phyloP scores from a whole-genome alignment of 2,797 vertebrate species.

The Acanthiza pusilla region DNA sequence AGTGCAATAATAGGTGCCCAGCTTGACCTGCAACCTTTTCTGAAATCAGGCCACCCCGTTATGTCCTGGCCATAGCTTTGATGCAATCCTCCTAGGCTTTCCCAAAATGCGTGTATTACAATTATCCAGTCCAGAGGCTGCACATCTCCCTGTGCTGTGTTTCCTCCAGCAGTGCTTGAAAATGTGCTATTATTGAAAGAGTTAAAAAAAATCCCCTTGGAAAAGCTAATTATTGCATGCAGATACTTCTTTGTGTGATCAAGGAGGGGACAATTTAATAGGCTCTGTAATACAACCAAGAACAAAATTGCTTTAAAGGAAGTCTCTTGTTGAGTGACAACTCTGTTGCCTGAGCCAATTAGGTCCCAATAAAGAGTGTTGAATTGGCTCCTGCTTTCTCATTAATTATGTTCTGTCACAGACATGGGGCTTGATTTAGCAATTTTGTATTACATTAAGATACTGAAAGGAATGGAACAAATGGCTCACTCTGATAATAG shows the following conservation, averaged over 20 bases:
- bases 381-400: constrained; percentile 84
- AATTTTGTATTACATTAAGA: constrained; percentile 87
- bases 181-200: constrained; percentile 74
- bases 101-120: background rate
- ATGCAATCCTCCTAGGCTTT: constrained; percentile 6
- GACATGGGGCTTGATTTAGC: constrained; percentile 88
- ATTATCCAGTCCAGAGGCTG: constrained; percentile 38
- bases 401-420: constrained; percentile 91
- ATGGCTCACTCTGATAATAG: constrained; percentile 87
- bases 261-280: constrained; percentile 86
- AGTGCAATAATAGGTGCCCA: background rate
- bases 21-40: constrained; percentile 20
- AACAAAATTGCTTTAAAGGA: constrained; percentile 86
- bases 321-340: constrained; percentile 87
- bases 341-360: constrained; percentile 88
- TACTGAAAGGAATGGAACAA: constrained; percentile 85
- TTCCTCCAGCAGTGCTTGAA: constrained; percentile 70
- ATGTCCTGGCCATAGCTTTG: background rate
- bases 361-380: constrained; percentile 85
- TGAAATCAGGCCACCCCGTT: background rate
- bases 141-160: constrained; percentile 51
- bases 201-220: constrained; percentile 82
- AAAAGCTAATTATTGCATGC: constrained; percentile 87
- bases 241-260: constrained; percentile 84
- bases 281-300: constrained; percentile 85